Conservation (phyloP, 2,888 invertebrate species). For the Galerucella calmariensis region DNA sequence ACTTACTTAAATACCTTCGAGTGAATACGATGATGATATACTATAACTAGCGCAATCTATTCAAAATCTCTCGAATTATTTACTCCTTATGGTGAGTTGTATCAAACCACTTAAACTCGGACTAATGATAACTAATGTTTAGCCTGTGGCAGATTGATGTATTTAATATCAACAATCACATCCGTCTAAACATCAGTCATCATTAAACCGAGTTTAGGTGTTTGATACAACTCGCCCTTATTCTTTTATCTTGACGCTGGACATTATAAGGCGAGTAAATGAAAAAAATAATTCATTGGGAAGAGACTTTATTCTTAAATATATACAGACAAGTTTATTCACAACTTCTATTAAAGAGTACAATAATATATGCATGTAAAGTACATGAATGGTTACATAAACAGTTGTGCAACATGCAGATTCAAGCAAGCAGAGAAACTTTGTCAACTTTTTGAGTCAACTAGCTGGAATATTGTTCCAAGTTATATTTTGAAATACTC, state of each 20-base stretch:
- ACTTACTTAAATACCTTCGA: too few species aligned
- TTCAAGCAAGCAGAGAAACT: slow-evolving; percentile 47
- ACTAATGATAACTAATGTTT: too few species aligned
- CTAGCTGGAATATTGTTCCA: neutral
- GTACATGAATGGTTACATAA: slow-evolving; percentile 67
- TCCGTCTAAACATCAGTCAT: too few species aligned
- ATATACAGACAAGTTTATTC: slow-evolving; percentile 59
- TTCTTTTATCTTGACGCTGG: neutral
- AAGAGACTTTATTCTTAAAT: slow-evolving; percentile 51
- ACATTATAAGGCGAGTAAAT: neutral
- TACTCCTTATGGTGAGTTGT: too few species aligned
- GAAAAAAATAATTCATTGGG: slow-evolving; percentile 10
- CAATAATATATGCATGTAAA: slow-evolving; percentile 51
- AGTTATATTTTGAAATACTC: neutral
- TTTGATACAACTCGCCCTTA: too few species aligned
- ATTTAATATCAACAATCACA: too few species aligned
- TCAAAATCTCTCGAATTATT: too few species aligned
- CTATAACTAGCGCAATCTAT: too few species aligned
- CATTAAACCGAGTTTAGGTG: too few species aligned
- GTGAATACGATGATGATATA: too few species aligned
- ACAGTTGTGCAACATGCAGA: slow-evolving; percentile 59
- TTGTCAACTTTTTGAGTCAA: slow-evolving; percentile 17
- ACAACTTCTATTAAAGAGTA: slow-evolving; percentile 54
- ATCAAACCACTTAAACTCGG: too few species aligned
- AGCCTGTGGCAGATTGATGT: too few species aligned